phyloP scores from a whole-genome alignment of 1,140 invertebrate species.

The Muscidifurax raptorellus region DNA sequence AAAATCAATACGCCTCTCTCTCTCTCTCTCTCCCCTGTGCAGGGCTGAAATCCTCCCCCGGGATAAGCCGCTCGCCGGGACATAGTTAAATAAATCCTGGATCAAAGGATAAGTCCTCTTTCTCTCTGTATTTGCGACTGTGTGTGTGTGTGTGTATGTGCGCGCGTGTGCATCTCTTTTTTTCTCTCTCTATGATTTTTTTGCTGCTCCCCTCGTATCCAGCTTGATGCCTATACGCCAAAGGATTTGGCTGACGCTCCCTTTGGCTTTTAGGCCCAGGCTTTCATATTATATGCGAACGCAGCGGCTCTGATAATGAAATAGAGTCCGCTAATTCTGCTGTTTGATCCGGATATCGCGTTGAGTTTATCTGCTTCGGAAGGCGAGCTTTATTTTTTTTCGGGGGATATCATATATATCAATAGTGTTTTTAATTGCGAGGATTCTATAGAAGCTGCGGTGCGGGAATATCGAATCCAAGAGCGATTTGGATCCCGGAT shows the following conservation, averaged over 20 bases:
- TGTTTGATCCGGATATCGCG: constrained; percentile 21
- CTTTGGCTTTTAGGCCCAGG: background rate
- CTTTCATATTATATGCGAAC: background rate
- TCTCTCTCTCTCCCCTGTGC: constrained; percentile 54
- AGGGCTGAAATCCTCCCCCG: constrained; percentile 72
- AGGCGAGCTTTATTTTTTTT: background rate
- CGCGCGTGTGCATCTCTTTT: background rate
- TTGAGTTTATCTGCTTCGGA: background rate
- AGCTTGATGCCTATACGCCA: background rate
- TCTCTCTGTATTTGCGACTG: constrained; percentile 12
- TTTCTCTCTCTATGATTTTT: constrained; percentile 57
- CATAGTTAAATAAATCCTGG: constrained; percentile 76
- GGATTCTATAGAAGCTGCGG: background rate
- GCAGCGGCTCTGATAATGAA: background rate
- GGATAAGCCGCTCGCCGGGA: constrained; percentile 73
- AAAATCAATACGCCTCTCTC: constrained; percentile 75
- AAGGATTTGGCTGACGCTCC: constrained; percentile 11
- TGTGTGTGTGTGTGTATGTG: background rate
- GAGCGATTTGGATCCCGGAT: background rate
- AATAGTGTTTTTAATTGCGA: background rate
- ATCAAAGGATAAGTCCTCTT: constrained; percentile 73
- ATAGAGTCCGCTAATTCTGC: constrained; percentile 7
- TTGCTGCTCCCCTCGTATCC: constrained; percentile 31
- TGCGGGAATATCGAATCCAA: no score
- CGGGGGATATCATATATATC: background rate